Conservation (phyloP, 1,140 invertebrate genomes). For the Macrobrachium rosenbergii region DNA sequence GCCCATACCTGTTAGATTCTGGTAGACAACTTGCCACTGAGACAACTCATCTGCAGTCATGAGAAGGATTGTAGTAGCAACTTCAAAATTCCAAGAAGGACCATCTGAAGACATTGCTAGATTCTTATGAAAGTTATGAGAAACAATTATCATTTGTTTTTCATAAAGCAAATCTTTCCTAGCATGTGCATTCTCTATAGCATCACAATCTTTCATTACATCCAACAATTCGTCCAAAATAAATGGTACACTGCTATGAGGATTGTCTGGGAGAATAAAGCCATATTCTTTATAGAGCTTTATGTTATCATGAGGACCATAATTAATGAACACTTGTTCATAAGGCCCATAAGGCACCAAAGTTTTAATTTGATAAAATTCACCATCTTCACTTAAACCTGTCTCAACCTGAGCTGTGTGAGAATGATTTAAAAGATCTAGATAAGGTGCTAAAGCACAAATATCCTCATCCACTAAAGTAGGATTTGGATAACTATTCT, state of each 20-base stretch:
- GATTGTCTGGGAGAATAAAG: conserved; percentile 78
- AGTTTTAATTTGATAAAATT: conserved; percentile 75
- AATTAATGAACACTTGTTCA: conserved; percentile 82
- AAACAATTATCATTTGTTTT: conserved; percentile 26
- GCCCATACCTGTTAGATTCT: not conserved
- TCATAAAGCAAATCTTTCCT: not conserved
- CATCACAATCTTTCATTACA: not conserved
- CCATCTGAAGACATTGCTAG: conserved; percentile 51
- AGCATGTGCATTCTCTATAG: not conserved
- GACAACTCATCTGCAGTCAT: conserved; percentile 38
- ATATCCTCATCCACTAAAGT: conserved; percentile 72
- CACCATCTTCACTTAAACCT: conserved; percentile 69
- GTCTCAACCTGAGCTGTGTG: conserved; percentile 73
- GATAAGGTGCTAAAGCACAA: conserved; percentile 80
- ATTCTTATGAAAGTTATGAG: conserved; percentile 31
- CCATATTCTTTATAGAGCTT: conserved; percentile 83
- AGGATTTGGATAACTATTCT: conserved; percentile 59
- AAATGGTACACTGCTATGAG: conserved; percentile 75
- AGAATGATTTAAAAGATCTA: conserved; percentile 86
- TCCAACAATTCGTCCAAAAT: conserved; percentile 68
- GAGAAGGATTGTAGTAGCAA: conserved; percentile 47
- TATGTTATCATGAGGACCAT: conserved; percentile 79
- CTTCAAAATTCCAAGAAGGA: conserved; percentile 57
- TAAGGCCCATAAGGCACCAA: conserved; percentile 71
- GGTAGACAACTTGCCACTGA: conserved; percentile 47